Conservation (phyloP, 2,113 vertebrate genomes). For the Scophthalmus maximus region DNA sequence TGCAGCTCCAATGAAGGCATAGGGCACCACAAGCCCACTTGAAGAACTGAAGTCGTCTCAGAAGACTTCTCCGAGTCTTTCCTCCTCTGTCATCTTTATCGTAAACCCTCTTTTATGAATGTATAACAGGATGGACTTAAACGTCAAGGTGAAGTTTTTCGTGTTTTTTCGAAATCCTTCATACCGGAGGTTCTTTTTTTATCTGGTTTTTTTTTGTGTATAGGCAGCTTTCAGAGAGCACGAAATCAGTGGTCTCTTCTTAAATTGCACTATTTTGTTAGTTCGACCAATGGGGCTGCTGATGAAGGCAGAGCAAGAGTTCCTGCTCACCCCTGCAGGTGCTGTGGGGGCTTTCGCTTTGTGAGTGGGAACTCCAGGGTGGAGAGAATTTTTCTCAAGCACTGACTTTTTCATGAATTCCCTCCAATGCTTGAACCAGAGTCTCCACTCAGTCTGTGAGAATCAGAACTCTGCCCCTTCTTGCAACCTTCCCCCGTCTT, state of each 20-base stretch:
- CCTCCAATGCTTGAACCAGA: slow-evolving; percentile 36
- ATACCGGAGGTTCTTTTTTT: slow-evolving; percentile 63
- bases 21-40: background rate
- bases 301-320: slow-evolving; percentile 41
- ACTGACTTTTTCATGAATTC: slow-evolving; percentile 46
- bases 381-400: slow-evolving; percentile 46
- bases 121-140: slow-evolving; percentile 72
- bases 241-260: slow-evolving; percentile 69
- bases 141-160: slow-evolving; percentile 53
- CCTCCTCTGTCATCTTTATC: slow-evolving; percentile 55
- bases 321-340: slow-evolving; percentile 27
- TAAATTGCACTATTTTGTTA: slow-evolving; percentile 83
- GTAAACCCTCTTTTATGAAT: slow-evolving; percentile 74
- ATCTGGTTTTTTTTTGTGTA: slow-evolving; percentile 48
- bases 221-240: slow-evolving; percentile 82
- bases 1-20: slow-evolving; percentile 43
- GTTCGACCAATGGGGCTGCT: slow-evolving; percentile 64
- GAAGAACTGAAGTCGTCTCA: slow-evolving; percentile 40
- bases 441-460: slow-evolving; percentile 36
- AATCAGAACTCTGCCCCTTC: slow-evolving; percentile 41
- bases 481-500: slow-evolving; percentile 71
- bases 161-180: slow-evolving; percentile 58
- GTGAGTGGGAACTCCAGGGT: slow-evolving; percentile 35
- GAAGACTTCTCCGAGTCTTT: slow-evolving; percentile 43
- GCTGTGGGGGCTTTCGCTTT: slow-evolving; percentile 5